Base-by-base conservation (phyloP, 2,888 invertebrate genomes). In the Steromphala cineraria region DNA sequence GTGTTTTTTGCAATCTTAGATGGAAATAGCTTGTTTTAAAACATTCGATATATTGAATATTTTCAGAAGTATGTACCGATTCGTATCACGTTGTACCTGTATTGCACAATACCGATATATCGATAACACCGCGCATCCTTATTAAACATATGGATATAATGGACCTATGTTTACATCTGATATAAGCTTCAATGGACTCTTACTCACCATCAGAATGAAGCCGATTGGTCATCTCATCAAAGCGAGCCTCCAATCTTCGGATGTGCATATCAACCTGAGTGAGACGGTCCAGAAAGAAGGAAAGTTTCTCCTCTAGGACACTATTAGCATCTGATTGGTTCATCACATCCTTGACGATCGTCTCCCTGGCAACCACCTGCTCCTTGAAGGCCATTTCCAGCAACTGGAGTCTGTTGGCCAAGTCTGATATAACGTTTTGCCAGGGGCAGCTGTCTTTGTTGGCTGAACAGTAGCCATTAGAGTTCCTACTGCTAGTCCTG, bases 351-450 rank as follows among this genome's bases (percentile, higher is more conserved):
- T 86, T 81, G 28, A 86, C 87, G 24, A 90, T 87, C 1, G 83
- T 82, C 75, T 89, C 89, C 10, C 90, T 83, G 7, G 88, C 89
- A 40, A 85, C 84, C 3, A 89, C 89, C 81, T 91, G 90, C 75
- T 91, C 90, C 56, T 90, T 90, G 83, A 90, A 90, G 0, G 90
- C 90, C 81, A 88, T 86, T 83, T 91, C 91, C 40, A 90, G 83
- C 8, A 89, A 81, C 13, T 89, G 89, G 15, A 91, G 84, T 13
- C 90, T 85, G 75, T 90, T 87, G 77, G 88, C 84, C 52, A 91
- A 78, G 74, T 90, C 90, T 19, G 88, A 86, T 77, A 90, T 84
- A 40, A 89, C 87, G 78, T 83, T 80, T 75, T 87, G 86, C 87
- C 87, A 87, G 8, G 87, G 87, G 74, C 87, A 87, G 13, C 79